Conservation (phyloP, 1,140 invertebrate genomes). For the Alviniconcha marisindica region DNA sequence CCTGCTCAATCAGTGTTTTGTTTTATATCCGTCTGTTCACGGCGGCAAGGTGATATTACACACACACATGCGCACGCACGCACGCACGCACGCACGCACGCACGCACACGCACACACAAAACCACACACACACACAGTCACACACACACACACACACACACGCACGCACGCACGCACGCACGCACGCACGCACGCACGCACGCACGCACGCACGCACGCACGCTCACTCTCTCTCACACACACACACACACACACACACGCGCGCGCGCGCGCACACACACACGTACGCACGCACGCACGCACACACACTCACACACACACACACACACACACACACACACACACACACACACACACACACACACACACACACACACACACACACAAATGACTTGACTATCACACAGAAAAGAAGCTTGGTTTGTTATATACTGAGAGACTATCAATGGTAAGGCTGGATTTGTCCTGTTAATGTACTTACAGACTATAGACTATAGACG, state of each 20-base stretch:
- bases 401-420: too few relatives aligned
- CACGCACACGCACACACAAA: conserved; percentile 3
- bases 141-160: neutral
- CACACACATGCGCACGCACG: neutral
- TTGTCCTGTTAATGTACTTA: too few relatives aligned
- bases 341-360: conserved; percentile 7
- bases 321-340: conserved; percentile 6
- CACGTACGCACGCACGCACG: neutral
- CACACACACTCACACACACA: conserved; percentile 4
- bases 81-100: neutral
- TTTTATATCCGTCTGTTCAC: too few relatives aligned
- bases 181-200: neutral
- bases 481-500: too few relatives aligned
- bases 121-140: conserved; percentile 21
- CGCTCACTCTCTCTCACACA: neutral
- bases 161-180: neutral
- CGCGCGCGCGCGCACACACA: neutral
- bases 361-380: conserved; percentile 17
- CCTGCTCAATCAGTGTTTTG: too few relatives aligned
- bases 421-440: too few relatives aligned
- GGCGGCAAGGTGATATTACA: too few relatives aligned
- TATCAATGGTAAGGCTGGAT: too few relatives aligned
- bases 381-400: too few relatives aligned
- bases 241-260: conserved; percentile 11
- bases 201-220: neutral